Base-by-base conservation (phyloP, 2,797 vertebrate species). In the Helicolenus hilgendorfi region DNA sequence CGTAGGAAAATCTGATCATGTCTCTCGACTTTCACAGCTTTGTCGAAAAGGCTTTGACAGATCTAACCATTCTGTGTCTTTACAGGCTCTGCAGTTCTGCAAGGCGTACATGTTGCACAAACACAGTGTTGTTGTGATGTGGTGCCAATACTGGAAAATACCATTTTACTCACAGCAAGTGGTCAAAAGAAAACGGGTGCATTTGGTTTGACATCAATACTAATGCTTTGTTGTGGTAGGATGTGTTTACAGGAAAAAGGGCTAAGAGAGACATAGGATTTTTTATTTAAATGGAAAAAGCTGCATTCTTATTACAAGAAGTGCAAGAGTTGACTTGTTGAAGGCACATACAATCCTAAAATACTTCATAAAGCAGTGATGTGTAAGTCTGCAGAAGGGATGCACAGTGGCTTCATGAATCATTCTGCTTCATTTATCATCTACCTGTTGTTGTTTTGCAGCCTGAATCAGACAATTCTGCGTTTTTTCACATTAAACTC, bases 1-100 rank as follows among this genome's bases (percentile, higher is more conserved):
- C 99, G 98, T 97, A 98, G 99, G 98, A 99, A 99, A 99, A 94
- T 95, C 89, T 96, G 96, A 97, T 95, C 92, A 89, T 73, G 86
- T 94, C 88, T 93, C 88, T 94, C 85, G 69, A 82, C 92, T 95
- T 94, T 97, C 94, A 91, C 95, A 94, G 91, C 91, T 95, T 89
- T 91, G 85, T 89, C 85, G 18, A 49, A 86, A 86, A 88, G 80
- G 85, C 93, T 90, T 81, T 71, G 63, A 76, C 91, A 95, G 92
- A 96, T 95, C 90, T 94, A 93, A 93, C 92, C 71, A 70, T 83
- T 83, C 73, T 68, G 71, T 81, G 75, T 92, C 80, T 93, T 91
- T 71, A 85, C 71, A 93, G 72, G 65, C 79, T 83, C 71, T 92
- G 89, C 91, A 79, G 75, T 60, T 93, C 71, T 94, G 94, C 93